phyloP scores from a whole-genome alignment of 2,797 vertebrate species.

The Rhadinocentrus ornatus region DNA sequence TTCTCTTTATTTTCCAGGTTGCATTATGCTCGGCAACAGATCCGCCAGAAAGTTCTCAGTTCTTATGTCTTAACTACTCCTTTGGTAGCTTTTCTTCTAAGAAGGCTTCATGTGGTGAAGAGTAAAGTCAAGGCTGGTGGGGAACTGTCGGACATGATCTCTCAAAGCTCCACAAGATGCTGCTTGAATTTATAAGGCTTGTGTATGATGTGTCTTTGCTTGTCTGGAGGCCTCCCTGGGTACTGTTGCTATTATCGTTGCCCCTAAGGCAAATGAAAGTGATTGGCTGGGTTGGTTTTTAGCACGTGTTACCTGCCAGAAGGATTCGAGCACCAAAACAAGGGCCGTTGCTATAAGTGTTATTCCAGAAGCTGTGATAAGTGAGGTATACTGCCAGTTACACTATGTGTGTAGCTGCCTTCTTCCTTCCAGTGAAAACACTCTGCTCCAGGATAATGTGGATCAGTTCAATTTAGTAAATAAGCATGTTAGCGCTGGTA shows the following conservation, averaged over 20 bases:
- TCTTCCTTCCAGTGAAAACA: constrained; percentile 9
- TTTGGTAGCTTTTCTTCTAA: constrained; percentile 13
- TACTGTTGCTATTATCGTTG: constrained; percentile 41
- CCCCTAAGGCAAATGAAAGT: constrained; percentile 56
- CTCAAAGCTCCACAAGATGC: constrained; percentile 16
- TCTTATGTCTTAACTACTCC: constrained; percentile 3
- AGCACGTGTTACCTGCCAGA: constrained; percentile 32
- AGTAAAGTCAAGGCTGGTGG: constrained; percentile 12
- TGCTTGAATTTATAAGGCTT: constrained; percentile 5
- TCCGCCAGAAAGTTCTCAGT: constrained; percentile 22
- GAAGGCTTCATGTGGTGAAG: constrained; percentile 2
- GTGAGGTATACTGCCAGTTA: constrained; percentile 65
- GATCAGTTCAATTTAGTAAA: constrained; percentile 34
- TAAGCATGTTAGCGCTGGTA: constrained; percentile 37
- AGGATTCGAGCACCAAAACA: constrained; percentile 36
- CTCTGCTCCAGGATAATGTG: constrained; percentile 11
- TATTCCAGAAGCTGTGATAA: constrained; percentile 23
- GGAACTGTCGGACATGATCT: constrained; percentile 19
- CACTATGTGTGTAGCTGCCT: constrained; percentile 3
- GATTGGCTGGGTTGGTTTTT: constrained; percentile 7
- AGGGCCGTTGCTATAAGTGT: constrained; percentile 14
- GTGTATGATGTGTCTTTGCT: constrained; percentile 12
- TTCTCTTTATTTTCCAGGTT: background rate
- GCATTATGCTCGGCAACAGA: background rate
- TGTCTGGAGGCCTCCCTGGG: constrained; percentile 40